A percentile compares a stretch with the other conserved stretches of the same genome.
These are phyloP conservation scores for Littorina saxatilis DNA, from an alignment of 1,140 invertebrate species.

Conservation along the genomic window DNA sequence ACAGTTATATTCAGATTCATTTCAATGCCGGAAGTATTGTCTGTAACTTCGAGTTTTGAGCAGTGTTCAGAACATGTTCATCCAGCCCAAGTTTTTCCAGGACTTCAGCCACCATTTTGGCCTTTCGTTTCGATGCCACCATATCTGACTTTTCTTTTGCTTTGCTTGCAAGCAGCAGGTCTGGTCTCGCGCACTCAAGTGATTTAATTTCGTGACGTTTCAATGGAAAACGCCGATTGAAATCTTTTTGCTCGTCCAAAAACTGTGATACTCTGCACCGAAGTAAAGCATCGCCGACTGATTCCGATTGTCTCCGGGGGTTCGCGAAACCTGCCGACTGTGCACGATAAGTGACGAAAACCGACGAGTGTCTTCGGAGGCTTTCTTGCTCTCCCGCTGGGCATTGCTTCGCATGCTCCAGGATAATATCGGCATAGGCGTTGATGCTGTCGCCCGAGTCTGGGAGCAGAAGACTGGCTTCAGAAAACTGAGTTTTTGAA, in stretches of 20 bases:
- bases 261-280: constrained; percentile 1
- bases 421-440: background rate
- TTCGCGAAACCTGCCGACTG: background rate
- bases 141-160: background rate
- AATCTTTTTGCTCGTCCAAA: background rate
- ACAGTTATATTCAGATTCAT: too few relatives aligned
- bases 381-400: background rate
- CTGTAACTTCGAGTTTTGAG: background rate
- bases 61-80: background rate
- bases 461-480: background rate
- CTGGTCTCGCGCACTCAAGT: constrained; percentile 10
- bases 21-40: too few relatives aligned
- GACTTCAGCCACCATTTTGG: constrained; percentile 5
- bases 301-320: background rate
- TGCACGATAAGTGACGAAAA: background rate
- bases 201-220: constrained; percentile 1
- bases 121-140: background rate
- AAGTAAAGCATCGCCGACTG: background rate
- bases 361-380: background rate
- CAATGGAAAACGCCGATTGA: constrained; percentile 21
- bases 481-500: background rate
- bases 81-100: constrained; percentile 19
- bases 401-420: background rate
- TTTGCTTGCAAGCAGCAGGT: background rate
- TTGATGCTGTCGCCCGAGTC: background rate